Evolutionary conservation across 2,888 invertebrate genomes (phyloP).

Genomic region (Drosophila recens): DNA sequence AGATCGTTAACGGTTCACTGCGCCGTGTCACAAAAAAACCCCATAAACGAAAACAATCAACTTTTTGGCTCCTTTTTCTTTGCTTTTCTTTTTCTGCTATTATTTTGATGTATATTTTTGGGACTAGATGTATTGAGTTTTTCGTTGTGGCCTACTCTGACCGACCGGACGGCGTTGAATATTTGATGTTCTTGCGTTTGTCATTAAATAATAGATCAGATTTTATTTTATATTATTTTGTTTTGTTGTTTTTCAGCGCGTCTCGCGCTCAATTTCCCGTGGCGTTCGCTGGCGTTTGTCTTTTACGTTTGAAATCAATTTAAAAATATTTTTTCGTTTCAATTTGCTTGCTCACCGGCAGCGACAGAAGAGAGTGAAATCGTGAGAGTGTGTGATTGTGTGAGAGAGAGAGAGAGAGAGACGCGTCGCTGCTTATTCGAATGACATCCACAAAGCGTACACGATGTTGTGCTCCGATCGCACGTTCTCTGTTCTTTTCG

Average conservation of each 20-base stretch:
- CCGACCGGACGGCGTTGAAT: slow-evolving; percentile 33
- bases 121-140: slow-evolving; percentile 15
- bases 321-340: slow-evolving; percentile 77
- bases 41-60: slow-evolving; percentile 41
- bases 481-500: slow-evolving; percentile 19
- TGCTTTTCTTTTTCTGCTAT: slow-evolving; percentile 3
- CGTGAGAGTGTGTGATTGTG: slow-evolving; percentile 14
- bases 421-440: slow-evolving; percentile 44
- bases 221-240: slow-evolving; percentile 19
- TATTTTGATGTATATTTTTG: slow-evolving; percentile 3
- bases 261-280: slow-evolving; percentile 42
- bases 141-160: slow-evolving; percentile 45
- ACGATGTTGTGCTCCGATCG: slow-evolving; percentile 14
- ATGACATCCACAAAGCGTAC: slow-evolving; percentile 64
- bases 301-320: slow-evolving; percentile 77
- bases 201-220: slow-evolving; percentile 63
- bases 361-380: slow-evolving; percentile 10
- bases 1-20: slow-evolving; percentile 58
- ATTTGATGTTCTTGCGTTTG: slow-evolving; percentile 43
- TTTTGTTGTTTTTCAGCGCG: slow-evolving; percentile 3
- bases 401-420: slow-evolving; percentile 5
- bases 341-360: slow-evolving; percentile 56
- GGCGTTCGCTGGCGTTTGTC: slow-evolving; percentile 52
- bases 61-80: slow-evolving; percentile 23
- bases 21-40: slow-evolving; percentile 26